Evolutionary conservation across 2,888 invertebrate genomes (phyloP).

Genomic region (Rhopalosiphum nymphaeae): DNA sequence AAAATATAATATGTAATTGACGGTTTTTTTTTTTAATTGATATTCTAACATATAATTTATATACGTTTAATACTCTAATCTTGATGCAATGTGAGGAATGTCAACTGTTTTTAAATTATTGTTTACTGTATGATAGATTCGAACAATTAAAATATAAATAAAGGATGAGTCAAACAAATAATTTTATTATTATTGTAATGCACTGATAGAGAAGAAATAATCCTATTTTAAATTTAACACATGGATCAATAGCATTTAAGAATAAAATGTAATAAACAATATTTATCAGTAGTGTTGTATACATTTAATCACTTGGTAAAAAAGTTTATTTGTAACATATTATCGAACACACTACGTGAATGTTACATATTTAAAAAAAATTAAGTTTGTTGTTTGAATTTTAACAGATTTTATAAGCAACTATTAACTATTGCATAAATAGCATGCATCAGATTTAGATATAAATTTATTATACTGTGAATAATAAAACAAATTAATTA

Average conservation of each 20-base stretch:
- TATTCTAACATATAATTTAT: not conserved
- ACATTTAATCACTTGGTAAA: not conserved
- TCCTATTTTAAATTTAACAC: not conserved
- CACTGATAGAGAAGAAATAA: not conserved
- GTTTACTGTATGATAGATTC: not conserved
- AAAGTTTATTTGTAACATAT: not conserved
- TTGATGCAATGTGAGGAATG: not conserved
- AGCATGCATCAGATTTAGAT: not conserved
- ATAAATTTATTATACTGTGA: not conserved
- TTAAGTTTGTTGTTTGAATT: not conserved
- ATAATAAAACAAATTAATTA: not conserved
- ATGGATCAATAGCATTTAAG: not conserved
- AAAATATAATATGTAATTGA: not conserved
- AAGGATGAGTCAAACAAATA: not conserved
- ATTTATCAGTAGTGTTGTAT: not conserved
- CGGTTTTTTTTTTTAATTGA: not conserved
- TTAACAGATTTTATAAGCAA: not conserved
- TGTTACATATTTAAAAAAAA: not conserved
- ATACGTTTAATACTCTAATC: not conserved
- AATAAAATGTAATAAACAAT: not conserved
- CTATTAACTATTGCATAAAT: not conserved
- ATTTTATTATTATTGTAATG: not conserved
- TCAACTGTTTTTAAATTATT: not conserved
- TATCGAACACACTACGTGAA: not conserved
- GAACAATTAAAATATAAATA: not conserved